Conservation (phyloP, 2,797 vertebrate species). For the Rhabdophis nuchalis region DNA sequence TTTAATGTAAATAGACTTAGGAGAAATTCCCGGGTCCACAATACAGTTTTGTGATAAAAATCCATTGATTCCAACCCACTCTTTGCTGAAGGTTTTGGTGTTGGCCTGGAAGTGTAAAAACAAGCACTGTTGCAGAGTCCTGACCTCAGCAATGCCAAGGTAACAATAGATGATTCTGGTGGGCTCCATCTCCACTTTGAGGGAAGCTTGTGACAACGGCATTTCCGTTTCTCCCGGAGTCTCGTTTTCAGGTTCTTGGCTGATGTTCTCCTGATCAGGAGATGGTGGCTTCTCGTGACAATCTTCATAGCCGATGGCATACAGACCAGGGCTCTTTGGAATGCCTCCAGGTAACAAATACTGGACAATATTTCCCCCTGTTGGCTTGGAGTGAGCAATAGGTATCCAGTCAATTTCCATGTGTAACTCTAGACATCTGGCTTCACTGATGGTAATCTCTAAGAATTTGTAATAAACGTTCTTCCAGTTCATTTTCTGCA, state of each 20-base stretch:
- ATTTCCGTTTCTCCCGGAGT: conserved; percentile 65
- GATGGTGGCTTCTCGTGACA: conserved; percentile 67
- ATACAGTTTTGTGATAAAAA: conserved; percentile 93
- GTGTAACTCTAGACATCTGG: conserved; percentile 91
- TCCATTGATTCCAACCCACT: conserved; percentile 83
- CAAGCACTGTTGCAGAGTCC: conserved; percentile 93
- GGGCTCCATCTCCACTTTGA: conserved; percentile 69
- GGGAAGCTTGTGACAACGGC: conserved; percentile 63
- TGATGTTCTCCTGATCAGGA: conserved; percentile 48
- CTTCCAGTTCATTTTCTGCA: conserved; percentile 99
- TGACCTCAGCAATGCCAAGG: conserved; percentile 92
- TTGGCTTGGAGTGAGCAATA: conserved; percentile 83
- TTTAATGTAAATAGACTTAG: conserved; percentile 88
- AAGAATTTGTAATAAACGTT: conserved; percentile 97
- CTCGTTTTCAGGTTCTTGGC: conserved; percentile 57
- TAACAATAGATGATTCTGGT: conserved; percentile 89
- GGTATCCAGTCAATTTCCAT: conserved; percentile 97
- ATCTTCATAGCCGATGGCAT: conserved; percentile 88
- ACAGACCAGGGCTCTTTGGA: conserved; percentile 92
- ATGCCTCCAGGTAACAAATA: conserved; percentile 93
- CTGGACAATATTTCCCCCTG: conserved; percentile 81
- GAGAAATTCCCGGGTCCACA: conserved; percentile 67
- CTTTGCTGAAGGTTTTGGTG: conserved; percentile 83
- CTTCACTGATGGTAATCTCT: conserved; percentile 97
- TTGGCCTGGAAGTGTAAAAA: conserved; percentile 94